Percentiles rank a stretch among this genome's conserved stretches.
phyloP scores from a whole-genome alignment of 2,113 vertebrate species.

The Euleptes europaea region DNA sequence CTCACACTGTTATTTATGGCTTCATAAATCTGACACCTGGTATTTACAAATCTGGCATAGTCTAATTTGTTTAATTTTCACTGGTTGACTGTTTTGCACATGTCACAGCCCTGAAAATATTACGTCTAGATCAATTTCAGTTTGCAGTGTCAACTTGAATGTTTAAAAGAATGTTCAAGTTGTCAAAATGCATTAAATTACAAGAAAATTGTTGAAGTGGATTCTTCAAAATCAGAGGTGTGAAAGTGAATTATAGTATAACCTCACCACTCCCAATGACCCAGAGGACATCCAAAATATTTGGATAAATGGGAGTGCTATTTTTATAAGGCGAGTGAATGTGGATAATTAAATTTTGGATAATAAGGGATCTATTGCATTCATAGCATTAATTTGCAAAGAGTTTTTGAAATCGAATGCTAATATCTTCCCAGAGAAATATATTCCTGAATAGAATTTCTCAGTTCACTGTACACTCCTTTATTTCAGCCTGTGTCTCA shows the following conservation, averaged over 20 bases:
- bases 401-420: background rate
- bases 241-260: background rate
- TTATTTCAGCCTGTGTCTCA: background rate
- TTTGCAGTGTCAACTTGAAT: background rate
- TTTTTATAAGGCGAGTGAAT: background rate
- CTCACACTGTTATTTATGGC: background rate
- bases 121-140: background rate
- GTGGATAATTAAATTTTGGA: background rate
- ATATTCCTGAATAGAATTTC: background rate
- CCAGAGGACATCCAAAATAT: background rate
- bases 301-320: background rate
- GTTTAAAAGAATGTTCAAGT: background rate
- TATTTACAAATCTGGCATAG: background rate
- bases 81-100: background rate
- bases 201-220: background rate
- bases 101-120: background rate
- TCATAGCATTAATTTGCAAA: background rate
- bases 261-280: background rate
- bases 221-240: slow-evolving; percentile 10
- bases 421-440: background rate
- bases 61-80: background rate
- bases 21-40: slow-evolving; percentile 2
- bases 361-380: background rate
- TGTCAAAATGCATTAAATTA: background rate
- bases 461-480: background rate